Evolutionary conservation across 37 sponge, comb jelly and placozoan genomes (phyloP), one percentile per base, ranked within the genome.

Genomic region (Trichoplax adhaerens): DNA sequence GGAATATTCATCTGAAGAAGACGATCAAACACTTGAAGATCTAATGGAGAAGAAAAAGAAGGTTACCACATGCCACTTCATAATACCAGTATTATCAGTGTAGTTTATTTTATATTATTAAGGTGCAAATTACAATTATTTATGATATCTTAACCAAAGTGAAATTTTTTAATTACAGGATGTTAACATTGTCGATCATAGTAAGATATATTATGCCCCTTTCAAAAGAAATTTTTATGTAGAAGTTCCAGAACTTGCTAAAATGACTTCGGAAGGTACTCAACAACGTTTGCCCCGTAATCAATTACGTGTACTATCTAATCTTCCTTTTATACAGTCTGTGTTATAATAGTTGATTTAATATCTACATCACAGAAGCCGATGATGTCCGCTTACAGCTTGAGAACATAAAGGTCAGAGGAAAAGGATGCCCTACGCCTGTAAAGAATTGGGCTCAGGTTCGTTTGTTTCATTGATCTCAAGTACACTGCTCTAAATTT

Each of bases 371-470:
- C 29, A 29, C 52, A 8, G 93, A 98, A 61, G 90, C 91, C 57
- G 68, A 64, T 3, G 77, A 76, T 49, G 70, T 82, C 49, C 77
- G 87, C 1, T 77, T 75, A 5, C 75, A 81, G 50, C 65, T 88
- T 65, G 99, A 88, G 70, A 84, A 82, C 58, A 78, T 98, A 66
- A 81, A 84, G 54, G 71, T 98, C 48, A 88, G 87, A 54, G 99
- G 99, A 51, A 97, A 97, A 76, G 71, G 79, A 50, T 88, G 90
- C 74, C 99, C 99, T 47, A 98, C 82, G 68, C 99, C 99, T 8
- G 76, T 89, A 69, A 98, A 84, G 72, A 79, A 87, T 3, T 98
- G 87, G 87, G 80, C 87, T 5, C 99, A 98, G 86, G 86, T 85
- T 78, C 89, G 91, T 1, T 80, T 90, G 29, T 0, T 29, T 29